These are phyloP conservation scores for Anabacerthia variegaticeps DNA, from an alignment of 2,797 vertebrate species.

Conservation along the genomic window DNA sequence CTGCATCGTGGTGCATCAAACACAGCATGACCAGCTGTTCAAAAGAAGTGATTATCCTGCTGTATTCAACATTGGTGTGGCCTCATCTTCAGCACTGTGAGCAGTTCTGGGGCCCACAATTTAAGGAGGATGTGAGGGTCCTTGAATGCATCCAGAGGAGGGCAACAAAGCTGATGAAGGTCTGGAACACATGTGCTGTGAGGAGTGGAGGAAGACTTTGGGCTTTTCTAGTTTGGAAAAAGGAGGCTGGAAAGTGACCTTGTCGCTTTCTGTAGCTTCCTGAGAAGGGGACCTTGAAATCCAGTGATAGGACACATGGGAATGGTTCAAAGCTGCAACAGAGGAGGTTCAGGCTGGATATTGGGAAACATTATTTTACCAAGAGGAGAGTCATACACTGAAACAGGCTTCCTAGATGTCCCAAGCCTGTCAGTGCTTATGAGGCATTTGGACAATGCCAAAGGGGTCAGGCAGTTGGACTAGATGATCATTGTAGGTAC, in stretches of 20 bases:
- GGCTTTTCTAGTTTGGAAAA: not conserved
- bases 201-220: not conserved
- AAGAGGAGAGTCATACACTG: not conserved
- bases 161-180: not conserved
- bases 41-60: not conserved
- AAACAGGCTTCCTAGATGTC: not conserved
- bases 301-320: not conserved
- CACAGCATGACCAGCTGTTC: not conserved
- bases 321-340: not conserved
- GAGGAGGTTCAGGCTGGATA: not conserved
- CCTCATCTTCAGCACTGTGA: not conserved
- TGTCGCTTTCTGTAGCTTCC: not conserved
- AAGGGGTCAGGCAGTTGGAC: not conserved
- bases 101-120: not conserved
- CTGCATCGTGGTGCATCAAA: not conserved
- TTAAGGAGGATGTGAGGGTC: not conserved
- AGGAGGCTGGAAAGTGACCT: not conserved
- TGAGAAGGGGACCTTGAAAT: not conserved
- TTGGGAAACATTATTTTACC: not conserved
- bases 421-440: not conserved
- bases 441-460: not conserved
- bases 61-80: not conserved
- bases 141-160: not conserved
- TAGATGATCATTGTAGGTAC: not conserved
- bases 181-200: not conserved